phyloP scores from a whole-genome alignment of 2,797 vertebrate genomes.

The Cichlasoma orientale region DNA sequence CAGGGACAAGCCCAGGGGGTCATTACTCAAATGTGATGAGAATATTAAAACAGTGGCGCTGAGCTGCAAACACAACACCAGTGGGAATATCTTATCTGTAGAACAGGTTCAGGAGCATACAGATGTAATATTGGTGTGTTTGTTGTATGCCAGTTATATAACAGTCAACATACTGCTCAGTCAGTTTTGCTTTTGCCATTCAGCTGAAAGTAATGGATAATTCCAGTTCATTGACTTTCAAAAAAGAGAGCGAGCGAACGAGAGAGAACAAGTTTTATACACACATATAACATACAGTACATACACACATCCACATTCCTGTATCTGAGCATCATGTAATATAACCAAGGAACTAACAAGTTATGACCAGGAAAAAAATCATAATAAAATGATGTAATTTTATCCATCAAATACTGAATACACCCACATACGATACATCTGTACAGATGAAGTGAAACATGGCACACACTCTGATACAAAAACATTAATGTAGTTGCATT shows the following conservation, averaged over 20 bases:
- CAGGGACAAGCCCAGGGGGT: constrained; percentile 30
- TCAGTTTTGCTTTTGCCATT: constrained; percentile 54
- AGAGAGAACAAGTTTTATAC: not conserved
- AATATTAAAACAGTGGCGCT: constrained; percentile 23
- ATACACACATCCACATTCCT: too few relatives aligned
- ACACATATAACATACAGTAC: not conserved
- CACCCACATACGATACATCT: not conserved
- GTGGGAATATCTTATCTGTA: constrained; percentile 1
- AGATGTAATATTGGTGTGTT: constrained; percentile 37
- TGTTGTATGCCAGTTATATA: constrained; percentile 53
- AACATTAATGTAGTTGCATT: too few relatives aligned
- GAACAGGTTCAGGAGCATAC: constrained; percentile 13
- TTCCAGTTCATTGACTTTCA: constrained; percentile 57
- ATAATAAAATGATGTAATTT: too few relatives aligned
- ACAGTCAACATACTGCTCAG: constrained; percentile 48
- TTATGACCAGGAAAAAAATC: not conserved
- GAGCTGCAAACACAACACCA: constrained; percentile 12
- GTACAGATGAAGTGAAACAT: not conserved
- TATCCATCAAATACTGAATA: not conserved
- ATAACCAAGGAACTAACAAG: not conserved
- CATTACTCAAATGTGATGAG: constrained; percentile 35
- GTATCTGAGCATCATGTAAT: not conserved
- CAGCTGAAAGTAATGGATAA: constrained; percentile 57
- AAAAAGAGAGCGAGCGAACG: not conserved
- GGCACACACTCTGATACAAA: too few relatives aligned